Evolutionary conservation across 2,888 invertebrate species (phyloP), one percentile per base, ranked within the genome.

Genomic region (Tipula helvola): DNA sequence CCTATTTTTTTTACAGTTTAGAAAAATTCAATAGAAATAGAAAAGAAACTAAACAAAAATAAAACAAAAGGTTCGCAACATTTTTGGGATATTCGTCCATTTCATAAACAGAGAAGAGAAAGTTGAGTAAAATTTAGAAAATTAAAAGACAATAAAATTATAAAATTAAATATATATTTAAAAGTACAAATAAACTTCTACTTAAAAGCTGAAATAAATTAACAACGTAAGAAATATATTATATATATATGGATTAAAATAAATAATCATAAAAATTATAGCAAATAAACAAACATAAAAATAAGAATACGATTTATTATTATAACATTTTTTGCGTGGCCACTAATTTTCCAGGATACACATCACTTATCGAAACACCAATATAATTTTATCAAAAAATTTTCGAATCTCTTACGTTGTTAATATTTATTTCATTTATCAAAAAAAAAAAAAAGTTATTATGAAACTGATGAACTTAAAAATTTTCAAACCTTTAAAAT

Each of bases 181-280:
- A 52, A 52, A 13, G 52, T n/a, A 71, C 10, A 71, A 71, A 71
- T 71, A 28, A 71, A 71, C 28, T 8, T 71, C 71, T 71, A 71
- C 71, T 28, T 71, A 28, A 71, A 71, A 71, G 71, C 71, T 71
- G 71, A 71, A 71, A 71, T 28, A 71, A 71, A 71, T 28, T 71
- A 71, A 71, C 71, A 71, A 71, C 71, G 87, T 87, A 87, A 87
- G 87, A 87, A 52, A 87, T 87, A 86, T 87, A 87, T 87, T 87
- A 87, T 87, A 84, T 57, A 57, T 44, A 57, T 57, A 16, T 71
- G 28, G 71, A 71, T 71, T 71, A 71, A 71, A 71, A 71, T 10
- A 71, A 71, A 71, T 28, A 71, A 28, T 28, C 18, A 7, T 71
- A 28, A 71, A 28, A 71, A 71, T 71, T 71, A 12, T 28, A 71